Percentiles rank a stretch among this genome's conserved stretches.
These are phyloP conservation scores for Zophobas atratus DNA, from an alignment of 1,140 invertebrate species.

Conservation along the genomic window DNA sequence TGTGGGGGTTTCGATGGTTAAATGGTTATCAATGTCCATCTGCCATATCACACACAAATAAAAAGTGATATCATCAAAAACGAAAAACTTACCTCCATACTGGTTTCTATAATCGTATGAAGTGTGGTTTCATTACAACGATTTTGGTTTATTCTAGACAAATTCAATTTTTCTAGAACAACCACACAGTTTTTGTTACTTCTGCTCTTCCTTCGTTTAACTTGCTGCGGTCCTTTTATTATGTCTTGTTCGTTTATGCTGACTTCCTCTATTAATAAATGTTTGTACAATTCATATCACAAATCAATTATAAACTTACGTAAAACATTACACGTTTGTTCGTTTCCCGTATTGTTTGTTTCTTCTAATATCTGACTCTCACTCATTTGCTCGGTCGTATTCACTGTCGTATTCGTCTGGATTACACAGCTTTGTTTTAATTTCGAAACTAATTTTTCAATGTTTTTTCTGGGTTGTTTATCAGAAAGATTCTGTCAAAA, in stretches of 20 bases:
- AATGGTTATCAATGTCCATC: slow-evolving; percentile 3
- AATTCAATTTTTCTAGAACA: slow-evolving; percentile 9
- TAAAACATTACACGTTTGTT: neutral
- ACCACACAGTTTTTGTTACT: slow-evolving; percentile 4
- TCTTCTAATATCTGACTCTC: neutral
- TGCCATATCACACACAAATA: neutral
- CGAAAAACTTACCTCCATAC: slow-evolving; percentile 17
- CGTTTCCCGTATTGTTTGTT: neutral
- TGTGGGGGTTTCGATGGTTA: slow-evolving; percentile 12
- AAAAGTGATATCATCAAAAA: neutral
- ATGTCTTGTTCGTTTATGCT: neutral
- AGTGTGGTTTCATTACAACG: neutral
- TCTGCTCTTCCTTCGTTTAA: neutral
- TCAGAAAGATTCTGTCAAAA: slow-evolving; percentile 45
- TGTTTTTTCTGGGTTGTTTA: slow-evolving; percentile 27
- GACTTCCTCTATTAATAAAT: neutral
- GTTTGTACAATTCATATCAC: neutral
- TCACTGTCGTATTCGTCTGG: neutral
- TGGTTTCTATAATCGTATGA: neutral
- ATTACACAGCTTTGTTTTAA: neutral
- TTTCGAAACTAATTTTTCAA: slow-evolving; percentile 34
- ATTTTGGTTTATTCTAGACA: neutral
- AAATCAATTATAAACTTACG: neutral
- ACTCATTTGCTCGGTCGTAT: neutral
- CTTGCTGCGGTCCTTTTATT: neutral